Base-by-base conservation (phyloP, 2,888 invertebrate species). In the Euspilapteryx auroguttella region DNA sequence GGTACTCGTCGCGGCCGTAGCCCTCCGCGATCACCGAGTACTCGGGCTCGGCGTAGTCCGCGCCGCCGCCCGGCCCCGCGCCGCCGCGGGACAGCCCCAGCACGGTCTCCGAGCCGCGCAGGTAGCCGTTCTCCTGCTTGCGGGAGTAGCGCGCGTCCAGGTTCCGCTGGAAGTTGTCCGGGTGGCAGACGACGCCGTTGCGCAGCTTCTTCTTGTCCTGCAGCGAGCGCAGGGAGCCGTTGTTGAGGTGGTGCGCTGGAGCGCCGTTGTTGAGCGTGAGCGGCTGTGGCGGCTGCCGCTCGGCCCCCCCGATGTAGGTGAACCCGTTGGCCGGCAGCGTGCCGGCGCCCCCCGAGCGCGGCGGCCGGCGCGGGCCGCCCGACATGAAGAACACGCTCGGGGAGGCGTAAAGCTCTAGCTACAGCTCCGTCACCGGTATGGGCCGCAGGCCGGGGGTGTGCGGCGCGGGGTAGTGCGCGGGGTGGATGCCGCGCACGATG, bases 341-440 rank as follows among this genome's bases (percentile, higher is more conserved):
- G 49, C 80, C 80, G 49, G 79, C 80, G 64, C 81, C 68, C 41
- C 63, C 71, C 63, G 64, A 63, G 59, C 63, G 66, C 43, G 49
- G 64, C 55, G 59, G 64, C 64, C 79, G 69, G 44, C 77, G 69
- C 49, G 61, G 77, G 49, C 78, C 79, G 52, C 79, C 80, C 46
- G 85, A 83, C 79, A 87, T 78, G 82, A 84, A 87, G 79, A 79
- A 87, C 69, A 80, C 86, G 83, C 79, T 85, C 79, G 82, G 86
- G 79, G 89, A 89, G 83, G 90, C 89, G 88, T 89, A 89, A 77
- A 89, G 87, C 82, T 91, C 90, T 90, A 91, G 91, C 90, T 91
- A 92, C 88, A 92, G 90, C 63, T 91, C 92, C 79, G 92, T 92
- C 49, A 91, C 90, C 42, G 92, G 92, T 51, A 91, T 87, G 12